These are phyloP conservation scores for Harpalus rufipes DNA, from an alignment of 2,888 invertebrate species.

Conservation along the genomic window DNA sequence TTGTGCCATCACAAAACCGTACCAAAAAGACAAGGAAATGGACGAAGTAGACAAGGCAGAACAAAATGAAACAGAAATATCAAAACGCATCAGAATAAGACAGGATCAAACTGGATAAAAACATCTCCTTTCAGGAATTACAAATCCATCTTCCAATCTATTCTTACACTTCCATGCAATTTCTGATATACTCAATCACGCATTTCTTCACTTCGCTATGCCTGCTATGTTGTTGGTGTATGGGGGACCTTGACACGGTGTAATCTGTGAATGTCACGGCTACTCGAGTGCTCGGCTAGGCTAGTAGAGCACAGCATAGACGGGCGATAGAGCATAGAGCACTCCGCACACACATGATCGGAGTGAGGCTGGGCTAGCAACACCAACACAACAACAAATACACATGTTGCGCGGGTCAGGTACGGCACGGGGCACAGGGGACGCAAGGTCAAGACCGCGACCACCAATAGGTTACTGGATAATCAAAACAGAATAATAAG, in stretches of 20 bases:
- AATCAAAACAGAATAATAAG: too few species aligned
- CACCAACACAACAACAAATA: conserved; percentile 16
- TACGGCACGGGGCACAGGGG: neutral
- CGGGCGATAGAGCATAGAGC: neutral
- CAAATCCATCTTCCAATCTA: too few species aligned
- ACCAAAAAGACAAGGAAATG: too few species aligned
- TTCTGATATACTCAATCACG: neutral
- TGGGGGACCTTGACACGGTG: neutral
- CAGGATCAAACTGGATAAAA: too few species aligned
- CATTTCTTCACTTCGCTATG: neutral
- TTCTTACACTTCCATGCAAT: too few species aligned
- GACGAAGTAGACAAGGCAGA: too few species aligned
- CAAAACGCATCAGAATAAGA: too few species aligned
- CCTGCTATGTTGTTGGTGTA: neutral
- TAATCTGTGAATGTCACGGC: neutral
- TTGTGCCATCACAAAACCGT: too few species aligned
- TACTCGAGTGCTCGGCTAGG: neutral
- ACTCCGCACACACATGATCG: conserved; percentile 29
- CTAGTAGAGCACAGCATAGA: neutral
- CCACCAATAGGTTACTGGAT: too few species aligned
- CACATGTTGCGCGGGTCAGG: conserved; percentile 60
- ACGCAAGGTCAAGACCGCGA: neutral
- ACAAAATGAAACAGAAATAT: too few species aligned
- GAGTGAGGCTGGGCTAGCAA: conserved; percentile 37
- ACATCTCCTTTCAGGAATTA: too few species aligned